Evolutionary conservation across 2,797 vertebrate genomes (phyloP), one percentile per base, ranked within the genome.

Genomic region (Labeo calbasu): DNA sequence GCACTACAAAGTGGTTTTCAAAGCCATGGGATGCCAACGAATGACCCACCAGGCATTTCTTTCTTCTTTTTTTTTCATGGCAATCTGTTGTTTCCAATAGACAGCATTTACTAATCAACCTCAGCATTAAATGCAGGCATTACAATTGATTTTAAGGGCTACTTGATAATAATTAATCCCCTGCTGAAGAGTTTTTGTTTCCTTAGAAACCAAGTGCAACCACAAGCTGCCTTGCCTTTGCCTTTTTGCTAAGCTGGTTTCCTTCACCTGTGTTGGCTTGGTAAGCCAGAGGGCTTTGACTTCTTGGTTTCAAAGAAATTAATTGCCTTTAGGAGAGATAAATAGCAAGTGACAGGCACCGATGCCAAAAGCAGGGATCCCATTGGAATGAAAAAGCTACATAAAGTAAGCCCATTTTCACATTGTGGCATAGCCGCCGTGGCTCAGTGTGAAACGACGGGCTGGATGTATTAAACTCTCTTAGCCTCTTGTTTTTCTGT

Each of bases 51-150:
- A 71, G n/a, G 23, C 53, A 25, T 73, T 86, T 70, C 19, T 55
- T 63, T 61, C 25, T 63, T 25, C 11, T 46, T 43, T 43, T 46
- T 87, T 68, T 85, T 61, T 76, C 55, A 36, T 50, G 40, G 40
- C 72, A 84, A 84, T 84, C 84, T 86, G 83, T 83, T 83, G 85
- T 73, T 75, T 85, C 68, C 59, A 87, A 86, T 61, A 70, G 73
- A 81, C 81, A 82, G 63, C 80, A 88, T 81, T 78, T 86, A 43
- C 57, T 81, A 82, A 90, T 92, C 86, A 90, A 90, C 87, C 85
- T 85, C 87, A 77, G 85, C 85, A 88, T 88, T 89, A 89, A 43
- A 84, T 76, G 13, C 40, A 57, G 17, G 6, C 79, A 53, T 72
- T 81, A 46, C 55, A 78, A 81, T 66, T 81, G 68, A 84, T 77